Evolutionary conservation across 2,113 vertebrate species (phyloP).

Genomic region (Myiagra hebetior): DNA sequence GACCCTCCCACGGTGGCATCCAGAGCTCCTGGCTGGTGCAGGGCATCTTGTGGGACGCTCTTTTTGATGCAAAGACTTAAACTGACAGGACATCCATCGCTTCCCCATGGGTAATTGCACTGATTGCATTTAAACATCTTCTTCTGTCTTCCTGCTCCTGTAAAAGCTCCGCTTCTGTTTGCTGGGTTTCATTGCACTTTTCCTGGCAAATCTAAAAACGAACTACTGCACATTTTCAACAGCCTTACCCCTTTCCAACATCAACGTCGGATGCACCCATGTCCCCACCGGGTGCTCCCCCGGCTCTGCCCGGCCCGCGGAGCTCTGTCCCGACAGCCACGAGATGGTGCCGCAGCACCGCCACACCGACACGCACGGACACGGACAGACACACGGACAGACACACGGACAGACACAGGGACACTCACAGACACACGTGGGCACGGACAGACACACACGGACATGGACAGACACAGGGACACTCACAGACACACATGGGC

Average conservation of each 20-base stretch:
- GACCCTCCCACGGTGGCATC: not conserved
- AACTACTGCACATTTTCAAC: not conserved
- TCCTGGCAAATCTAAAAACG: not conserved
- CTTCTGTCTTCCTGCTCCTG: not conserved
- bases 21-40: not conserved
- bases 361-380: not conserved
- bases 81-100: accelerated
- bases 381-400: not conserved
- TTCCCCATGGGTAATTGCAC: not conserved
- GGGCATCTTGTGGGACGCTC: not conserved
- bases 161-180: not conserved
- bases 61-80: not conserved
- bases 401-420: too few species aligned
- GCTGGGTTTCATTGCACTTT: not conserved
- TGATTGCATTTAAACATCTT: not conserved
- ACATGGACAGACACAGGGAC: not conserved
- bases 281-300: not conserved
- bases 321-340: not conserved
- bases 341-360: not conserved
- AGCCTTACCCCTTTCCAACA: not conserved
- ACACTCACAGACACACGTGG: too few species aligned
- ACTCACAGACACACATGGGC: too few species aligned
- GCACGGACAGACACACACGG: not conserved
- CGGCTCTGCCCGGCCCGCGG: not conserved
- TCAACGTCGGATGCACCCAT: accelerated